Conservation (phyloP, 2,797 vertebrate species). For the Antennarius maculatus region DNA sequence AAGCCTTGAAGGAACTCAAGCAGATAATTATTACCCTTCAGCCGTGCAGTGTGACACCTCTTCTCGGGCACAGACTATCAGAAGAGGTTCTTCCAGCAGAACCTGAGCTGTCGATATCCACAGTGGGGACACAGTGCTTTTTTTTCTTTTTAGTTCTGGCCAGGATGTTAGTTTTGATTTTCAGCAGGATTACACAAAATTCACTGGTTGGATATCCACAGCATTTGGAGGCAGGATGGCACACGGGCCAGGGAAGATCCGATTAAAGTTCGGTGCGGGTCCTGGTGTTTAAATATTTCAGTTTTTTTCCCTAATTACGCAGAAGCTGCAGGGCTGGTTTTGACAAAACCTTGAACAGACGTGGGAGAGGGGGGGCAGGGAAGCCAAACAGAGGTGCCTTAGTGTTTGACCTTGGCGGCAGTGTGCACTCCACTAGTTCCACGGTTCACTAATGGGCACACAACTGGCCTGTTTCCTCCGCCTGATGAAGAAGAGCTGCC, state of each 20-base stretch:
- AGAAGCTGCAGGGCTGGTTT: too few species aligned
- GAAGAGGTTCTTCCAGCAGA: constrained; percentile 46
- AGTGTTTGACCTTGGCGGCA: too few species aligned
- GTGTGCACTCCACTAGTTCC: neutral
- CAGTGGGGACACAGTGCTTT: constrained; percentile 22
- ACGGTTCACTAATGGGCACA: constrained; percentile 40
- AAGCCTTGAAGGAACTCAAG: constrained; percentile 66
- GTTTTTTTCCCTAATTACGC: too few species aligned
- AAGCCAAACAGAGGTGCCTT: too few species aligned
- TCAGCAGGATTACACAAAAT: too few species aligned
- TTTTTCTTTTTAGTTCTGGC: neutral
- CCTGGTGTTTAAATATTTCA: neutral
- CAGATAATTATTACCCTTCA: constrained; percentile 77
- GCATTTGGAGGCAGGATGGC: too few species aligned
- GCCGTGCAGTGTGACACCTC: constrained; percentile 52
- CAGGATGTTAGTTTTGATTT: too few species aligned
- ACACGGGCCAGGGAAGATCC: too few species aligned
- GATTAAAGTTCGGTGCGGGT: too few species aligned
- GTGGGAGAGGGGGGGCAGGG: too few species aligned
- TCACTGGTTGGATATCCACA: too few species aligned
- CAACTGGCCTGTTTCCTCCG: constrained; percentile 22
- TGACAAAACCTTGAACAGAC: too few species aligned
- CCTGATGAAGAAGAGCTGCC: constrained; percentile 43
- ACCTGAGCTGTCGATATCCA: constrained; percentile 36
- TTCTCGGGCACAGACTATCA: constrained; percentile 40